Conservation (phyloP, 2,888 invertebrate species). For the Megaustenia siamemsis region DNA sequence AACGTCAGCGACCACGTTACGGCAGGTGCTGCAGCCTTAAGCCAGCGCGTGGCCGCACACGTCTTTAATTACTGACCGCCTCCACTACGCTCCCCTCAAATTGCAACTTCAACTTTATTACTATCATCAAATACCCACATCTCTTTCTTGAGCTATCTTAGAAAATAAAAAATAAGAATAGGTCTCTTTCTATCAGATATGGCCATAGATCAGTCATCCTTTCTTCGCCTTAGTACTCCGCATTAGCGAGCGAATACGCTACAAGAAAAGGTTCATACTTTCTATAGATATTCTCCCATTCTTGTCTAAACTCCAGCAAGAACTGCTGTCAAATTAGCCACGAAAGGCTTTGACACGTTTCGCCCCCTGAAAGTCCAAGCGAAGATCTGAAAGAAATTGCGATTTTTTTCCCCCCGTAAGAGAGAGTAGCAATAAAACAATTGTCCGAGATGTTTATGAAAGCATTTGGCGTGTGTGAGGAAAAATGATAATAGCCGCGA, state of each 20-base stretch:
- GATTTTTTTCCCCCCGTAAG: not conserved
- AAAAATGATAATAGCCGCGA: slow-evolving; percentile 1
- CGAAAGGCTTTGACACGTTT: slow-evolving; percentile 9
- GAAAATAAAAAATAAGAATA: slow-evolving; percentile 5
- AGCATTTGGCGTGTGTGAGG: slow-evolving; percentile 15
- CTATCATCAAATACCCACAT: slow-evolving; percentile 53
- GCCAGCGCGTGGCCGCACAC: slow-evolving; percentile 49
- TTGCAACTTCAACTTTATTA: slow-evolving; percentile 38
- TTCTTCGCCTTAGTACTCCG: slow-evolving; percentile 19
- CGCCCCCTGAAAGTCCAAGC: slow-evolving; percentile 17
- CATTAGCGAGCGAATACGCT: slow-evolving; percentile 14
- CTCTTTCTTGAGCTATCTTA: slow-evolving; percentile 19
- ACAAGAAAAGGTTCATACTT: slow-evolving; percentile 38
- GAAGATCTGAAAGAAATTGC: not conserved
- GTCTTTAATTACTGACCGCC: slow-evolving; percentile 46
- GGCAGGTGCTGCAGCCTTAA: slow-evolving; percentile 38
- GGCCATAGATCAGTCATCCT: slow-evolving; percentile 44
- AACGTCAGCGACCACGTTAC: slow-evolving; percentile 20
- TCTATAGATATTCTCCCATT: slow-evolving; percentile 26
- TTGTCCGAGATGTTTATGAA: slow-evolving; percentile 40
- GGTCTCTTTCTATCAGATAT: not conserved
- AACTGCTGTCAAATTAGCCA: slow-evolving; percentile 47
- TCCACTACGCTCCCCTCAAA: slow-evolving; percentile 30
- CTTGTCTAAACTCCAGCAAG: slow-evolving; percentile 28
- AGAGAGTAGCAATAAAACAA: slow-evolving; percentile 34